Evolutionary conservation across 2,888 invertebrate genomes (phyloP).

Genomic region (Campoletis raptor): DNA sequence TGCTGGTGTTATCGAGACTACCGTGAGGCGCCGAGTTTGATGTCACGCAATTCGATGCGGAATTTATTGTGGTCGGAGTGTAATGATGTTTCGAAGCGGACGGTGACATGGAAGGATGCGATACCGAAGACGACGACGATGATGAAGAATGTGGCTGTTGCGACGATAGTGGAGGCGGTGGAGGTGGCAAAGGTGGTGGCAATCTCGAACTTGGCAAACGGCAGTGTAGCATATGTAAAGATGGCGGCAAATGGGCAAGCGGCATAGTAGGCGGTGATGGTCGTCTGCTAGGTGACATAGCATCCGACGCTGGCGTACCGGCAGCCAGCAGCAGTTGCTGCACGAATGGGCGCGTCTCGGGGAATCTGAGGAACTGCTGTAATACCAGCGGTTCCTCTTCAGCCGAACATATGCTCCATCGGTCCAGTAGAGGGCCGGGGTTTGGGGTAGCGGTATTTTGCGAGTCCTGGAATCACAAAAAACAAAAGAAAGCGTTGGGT

Average conservation of each 20-base stretch:
- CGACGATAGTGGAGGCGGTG: conserved; percentile 80
- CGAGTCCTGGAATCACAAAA: conserved; percentile 90
- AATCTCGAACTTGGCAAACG: conserved; percentile 84
- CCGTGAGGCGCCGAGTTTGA: conserved; percentile 87
- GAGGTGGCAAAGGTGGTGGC: conserved; percentile 83
- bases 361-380: conserved; percentile 96
- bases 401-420: conserved; percentile 94
- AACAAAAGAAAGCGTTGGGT: conserved; percentile 74
- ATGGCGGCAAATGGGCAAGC: conserved; percentile 84
- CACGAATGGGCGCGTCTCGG: conserved; percentile 94
- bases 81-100: conserved; percentile 85
- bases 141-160: conserved; percentile 80
- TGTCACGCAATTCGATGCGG: conserved; percentile 78
- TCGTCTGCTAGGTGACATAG: conserved; percentile 90
- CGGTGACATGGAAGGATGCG: conserved; percentile 85
- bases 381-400: conserved; percentile 96
- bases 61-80: conserved; percentile 77
- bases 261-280: conserved; percentile 87
- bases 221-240: conserved; percentile 82
- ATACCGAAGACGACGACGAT: conserved; percentile 84
- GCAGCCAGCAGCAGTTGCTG: conserved; percentile 88
- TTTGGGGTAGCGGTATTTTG: conserved; percentile 86
- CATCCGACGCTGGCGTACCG: conserved; percentile 86
- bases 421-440: conserved; percentile 90
- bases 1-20: conserved; percentile 84